A percentile compares a stretch with the other conserved stretches of the same genome.
Conservation (phyloP, 2,113 vertebrate species). For the Calonectris borealis region DNA sequence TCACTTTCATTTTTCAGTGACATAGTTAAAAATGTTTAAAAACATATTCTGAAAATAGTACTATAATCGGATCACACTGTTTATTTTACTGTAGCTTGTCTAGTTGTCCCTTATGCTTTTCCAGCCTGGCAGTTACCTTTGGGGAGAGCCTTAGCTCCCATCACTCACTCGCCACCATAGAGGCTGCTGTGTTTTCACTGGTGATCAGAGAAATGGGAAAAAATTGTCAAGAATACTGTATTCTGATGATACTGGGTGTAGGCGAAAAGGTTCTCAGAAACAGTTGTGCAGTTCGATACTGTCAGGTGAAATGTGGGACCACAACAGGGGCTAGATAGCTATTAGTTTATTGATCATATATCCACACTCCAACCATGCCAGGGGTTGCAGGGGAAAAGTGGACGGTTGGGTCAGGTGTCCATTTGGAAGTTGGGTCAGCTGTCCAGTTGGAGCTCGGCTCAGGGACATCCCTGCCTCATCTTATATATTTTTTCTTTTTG, state of each 20-base stretch:
- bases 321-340: not conserved
- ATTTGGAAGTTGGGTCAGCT: too few species aligned
- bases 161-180: not conserved
- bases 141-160: not conserved
- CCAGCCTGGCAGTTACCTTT: not conserved
- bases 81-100: not conserved
- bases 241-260: not conserved
- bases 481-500: not conserved
- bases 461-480: not conserved
- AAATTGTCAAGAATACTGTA: not conserved
- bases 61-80: not conserved
- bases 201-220: not conserved
- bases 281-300: not conserved
- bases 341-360: not conserved
- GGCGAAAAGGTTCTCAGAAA: not conserved
- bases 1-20: not conserved
- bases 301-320: not conserved
- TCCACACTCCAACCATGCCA: fast-evolving
- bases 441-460: not conserved
- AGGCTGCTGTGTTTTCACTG: not conserved
- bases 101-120: not conserved
- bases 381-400: not conserved
- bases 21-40: not conserved
- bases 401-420: not conserved
- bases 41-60: not conserved